Evolutionary conservation across 1,140 invertebrate species (phyloP), one percentile per base, ranked within the genome.

Genomic region (Platorchestia sp.): DNA sequence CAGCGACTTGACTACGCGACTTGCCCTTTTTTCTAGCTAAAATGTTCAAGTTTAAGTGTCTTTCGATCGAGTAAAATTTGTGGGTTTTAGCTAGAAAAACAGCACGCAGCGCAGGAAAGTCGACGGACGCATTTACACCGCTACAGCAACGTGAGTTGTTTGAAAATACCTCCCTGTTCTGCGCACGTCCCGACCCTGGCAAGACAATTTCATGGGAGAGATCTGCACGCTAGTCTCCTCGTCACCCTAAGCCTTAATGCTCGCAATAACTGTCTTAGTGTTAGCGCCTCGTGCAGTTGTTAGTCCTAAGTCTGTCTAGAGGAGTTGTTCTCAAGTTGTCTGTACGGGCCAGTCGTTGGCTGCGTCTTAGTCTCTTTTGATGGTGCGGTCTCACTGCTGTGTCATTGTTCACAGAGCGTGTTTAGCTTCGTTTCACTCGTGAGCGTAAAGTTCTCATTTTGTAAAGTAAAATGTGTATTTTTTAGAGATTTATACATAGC

Each of bases 171-270:
- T 75, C 36, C 59, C 59, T 10, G 14, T 75, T 75, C 59, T 22
- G n/a, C 1, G 59, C 59, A 75, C 59, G 59, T 75, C 59, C 27
- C 59, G 3, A 75, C 59, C 36, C 14, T 19, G 59, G 59, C 59
- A 75, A 75, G 59, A 10, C 59, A 10, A 75, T 75, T 75, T 36
- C 1, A 36, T 3, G 27, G 59, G 59, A 10, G 27, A 75, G 27
- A 75, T 75, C 10, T 75, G 59, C 59, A 36, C 59, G 27, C 59
- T 75, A 75, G 59, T 89, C 36, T 89, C 43, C 87, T 89, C 41
- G 41, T 89, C 43, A 89, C 87, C 87, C 87, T 89, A 89, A 89
- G 87, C 87, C 87, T 89, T 89, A 89, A 89, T 44, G 87, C 87
- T 42, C 87, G 87, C 87, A 89, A 89, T 89, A 89, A 89, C 87